These are phyloP conservation scores for Ptychodera flava DNA, from an alignment of 35 echinoderm and acorn worm genomes.

Conservation along the genomic window DNA sequence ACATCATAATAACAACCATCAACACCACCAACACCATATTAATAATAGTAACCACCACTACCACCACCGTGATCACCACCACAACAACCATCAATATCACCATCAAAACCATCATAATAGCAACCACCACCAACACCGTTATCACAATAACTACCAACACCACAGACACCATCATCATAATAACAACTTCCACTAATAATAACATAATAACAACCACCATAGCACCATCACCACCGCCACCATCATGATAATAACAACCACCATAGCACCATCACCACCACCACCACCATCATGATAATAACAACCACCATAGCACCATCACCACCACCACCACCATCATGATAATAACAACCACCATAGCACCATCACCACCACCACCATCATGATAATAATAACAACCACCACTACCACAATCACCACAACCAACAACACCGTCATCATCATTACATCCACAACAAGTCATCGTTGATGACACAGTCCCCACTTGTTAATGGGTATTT, in stretches of 20 bases:
- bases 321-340: not conserved
- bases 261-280: not conserved
- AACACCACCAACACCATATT: too few relatives aligned
- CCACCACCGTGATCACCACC: not conserved
- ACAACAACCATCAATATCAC: not conserved
- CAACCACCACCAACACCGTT: not conserved
- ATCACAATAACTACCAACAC: not conserved
- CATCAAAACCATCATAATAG: not conserved
- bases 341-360: not conserved
- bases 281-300: slow-evolving; percentile 8
- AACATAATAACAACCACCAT: not conserved
- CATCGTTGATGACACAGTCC: too few relatives aligned
- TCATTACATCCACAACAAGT: too few relatives aligned
- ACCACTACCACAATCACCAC: too few relatives aligned
- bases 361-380: not conserved
- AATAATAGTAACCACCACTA: too few relatives aligned
- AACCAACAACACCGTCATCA: not conserved
- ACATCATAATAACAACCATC: too few relatives aligned
- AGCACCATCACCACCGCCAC: not conserved
- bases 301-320: too few relatives aligned
- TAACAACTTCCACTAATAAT: not conserved
- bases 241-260: not conserved
- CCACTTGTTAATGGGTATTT: too few relatives aligned
- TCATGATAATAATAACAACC: not conserved
- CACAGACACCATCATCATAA: not conserved